Percentiles rank a stretch among this genome's conserved stretches.
Evolutionary conservation across 1,140 invertebrate genomes (phyloP).

Genomic region (Eupeodes corollae): DNA sequence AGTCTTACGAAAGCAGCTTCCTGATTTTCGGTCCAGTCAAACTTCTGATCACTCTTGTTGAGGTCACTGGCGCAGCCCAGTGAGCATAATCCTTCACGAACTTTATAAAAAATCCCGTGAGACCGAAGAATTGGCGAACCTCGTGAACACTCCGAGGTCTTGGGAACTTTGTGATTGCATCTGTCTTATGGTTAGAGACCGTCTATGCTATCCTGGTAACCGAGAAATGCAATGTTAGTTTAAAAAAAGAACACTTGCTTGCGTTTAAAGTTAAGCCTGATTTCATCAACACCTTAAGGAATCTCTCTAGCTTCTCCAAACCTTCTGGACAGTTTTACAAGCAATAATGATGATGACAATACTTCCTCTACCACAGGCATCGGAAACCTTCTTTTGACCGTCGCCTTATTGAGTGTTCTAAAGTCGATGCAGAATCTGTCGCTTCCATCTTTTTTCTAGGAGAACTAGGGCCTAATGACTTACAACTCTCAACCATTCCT

Average conservation of each 20-base stretch:
- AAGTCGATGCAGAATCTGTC: conserved; percentile 19
- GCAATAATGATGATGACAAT: no score
- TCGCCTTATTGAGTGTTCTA: conserved; percentile 23
- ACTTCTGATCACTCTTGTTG: no score
- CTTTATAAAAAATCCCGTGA: conserved; percentile 29
- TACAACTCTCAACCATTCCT: no score
- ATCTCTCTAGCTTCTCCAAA: no score
- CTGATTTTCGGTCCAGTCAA: no score
- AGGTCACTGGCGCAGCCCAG: conserved; percentile 14
- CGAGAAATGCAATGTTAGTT: conserved; percentile 5
- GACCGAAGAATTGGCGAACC: conserved; percentile 22
- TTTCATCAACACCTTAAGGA: no score
- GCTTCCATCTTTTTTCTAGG: conserved; percentile 38
- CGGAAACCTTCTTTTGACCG: conserved; percentile 36
- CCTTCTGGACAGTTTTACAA: no score
- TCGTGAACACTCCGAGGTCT: conserved; percentile 20
- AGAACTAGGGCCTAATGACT: no score
- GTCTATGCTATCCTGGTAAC: conserved; percentile 15
- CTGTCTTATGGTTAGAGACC: conserved; percentile 26
- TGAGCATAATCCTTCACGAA: conserved; percentile 22
- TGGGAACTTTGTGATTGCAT: conserved; percentile 24
- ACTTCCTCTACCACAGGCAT: no score
- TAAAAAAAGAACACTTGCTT: no score
- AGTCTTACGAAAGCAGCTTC: no score
- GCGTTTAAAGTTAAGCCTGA: no score